These are phyloP conservation scores for Bradysia coprophila DNA, from an alignment of 1,140 invertebrate species.

Conservation along the genomic window DNA sequence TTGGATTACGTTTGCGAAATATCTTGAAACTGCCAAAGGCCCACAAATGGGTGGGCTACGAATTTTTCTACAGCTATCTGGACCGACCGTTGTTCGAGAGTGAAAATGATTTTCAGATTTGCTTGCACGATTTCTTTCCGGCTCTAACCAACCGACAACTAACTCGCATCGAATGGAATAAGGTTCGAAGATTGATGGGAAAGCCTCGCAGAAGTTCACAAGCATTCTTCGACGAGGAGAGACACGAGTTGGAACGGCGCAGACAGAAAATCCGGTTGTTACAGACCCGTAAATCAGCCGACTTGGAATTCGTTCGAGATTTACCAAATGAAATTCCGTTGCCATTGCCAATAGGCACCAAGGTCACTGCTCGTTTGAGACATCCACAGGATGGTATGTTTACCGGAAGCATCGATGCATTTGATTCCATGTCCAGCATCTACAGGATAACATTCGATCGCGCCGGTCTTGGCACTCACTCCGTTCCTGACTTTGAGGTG, in stretches of 20 bases:
- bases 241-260: constrained; percentile 74
- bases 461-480: constrained; percentile 82
- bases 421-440: constrained; percentile 94
- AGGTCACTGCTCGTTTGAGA: constrained; percentile 79
- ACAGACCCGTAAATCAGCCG: constrained; percentile 83
- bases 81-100: constrained; percentile 88
- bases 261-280: constrained; percentile 82
- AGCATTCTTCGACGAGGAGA: constrained; percentile 92
- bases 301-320: constrained; percentile 56
- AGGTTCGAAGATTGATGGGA: constrained; percentile 89
- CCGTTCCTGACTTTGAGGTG: constrained; percentile 93
- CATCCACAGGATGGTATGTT: constrained; percentile 94
- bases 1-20: constrained; percentile 81
- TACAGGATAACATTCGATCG: constrained; percentile 95
- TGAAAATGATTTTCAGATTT: constrained; percentile 93
- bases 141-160: constrained; percentile 72
- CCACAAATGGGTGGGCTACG: constrained; percentile 97
- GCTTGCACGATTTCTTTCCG: constrained; percentile 87
- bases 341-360: constrained; percentile 90
- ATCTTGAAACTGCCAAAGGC: constrained; percentile 96
- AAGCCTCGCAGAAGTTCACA: constrained; percentile 86
- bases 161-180: constrained; percentile 86
- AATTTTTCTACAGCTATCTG: constrained; percentile 98
- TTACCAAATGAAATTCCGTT: constrained; percentile 91
- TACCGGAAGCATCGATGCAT: constrained; percentile 88